Evolutionary conservation across 2,113 vertebrate species (phyloP).

Genomic region (Diphyllodes magnificus): DNA sequence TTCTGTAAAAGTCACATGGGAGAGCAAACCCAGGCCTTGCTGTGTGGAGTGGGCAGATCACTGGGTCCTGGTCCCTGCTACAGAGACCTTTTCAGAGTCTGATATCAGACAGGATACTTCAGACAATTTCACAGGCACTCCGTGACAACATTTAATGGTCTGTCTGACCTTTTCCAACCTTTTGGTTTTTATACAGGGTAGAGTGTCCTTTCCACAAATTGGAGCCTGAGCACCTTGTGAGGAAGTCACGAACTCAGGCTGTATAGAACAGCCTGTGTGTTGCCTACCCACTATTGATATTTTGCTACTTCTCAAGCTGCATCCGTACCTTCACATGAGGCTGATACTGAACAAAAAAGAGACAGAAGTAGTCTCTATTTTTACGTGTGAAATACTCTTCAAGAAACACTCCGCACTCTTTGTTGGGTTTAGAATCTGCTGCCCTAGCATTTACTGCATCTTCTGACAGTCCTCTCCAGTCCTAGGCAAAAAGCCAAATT

Average conservation of each 20-base stretch:
- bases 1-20: neutral
- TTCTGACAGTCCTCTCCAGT: neutral
- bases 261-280: accelerated
- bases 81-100: neutral
- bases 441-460: neutral
- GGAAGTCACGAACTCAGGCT: neutral
- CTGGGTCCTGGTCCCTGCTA: neutral
- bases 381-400: neutral
- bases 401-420: neutral
- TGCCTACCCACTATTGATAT: neutral
- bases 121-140: neutral
- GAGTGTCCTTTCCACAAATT: neutral
- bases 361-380: neutral
- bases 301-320: neutral
- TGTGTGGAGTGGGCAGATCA: neutral
- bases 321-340: neutral
- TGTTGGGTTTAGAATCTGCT: neutral
- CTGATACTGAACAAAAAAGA: neutral
- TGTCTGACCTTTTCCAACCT: neutral
- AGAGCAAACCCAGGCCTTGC: neutral
- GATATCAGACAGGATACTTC: neutral
- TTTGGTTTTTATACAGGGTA: neutral
- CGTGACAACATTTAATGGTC: neutral
- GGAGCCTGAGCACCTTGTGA: neutral
- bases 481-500: neutral